A percentile compares a stretch with the other conserved stretches of the same genome.
These are phyloP conservation scores for Donacobius atricapilla DNA, from an alignment of 2,113 vertebrate genomes.

Conservation along the genomic window DNA sequence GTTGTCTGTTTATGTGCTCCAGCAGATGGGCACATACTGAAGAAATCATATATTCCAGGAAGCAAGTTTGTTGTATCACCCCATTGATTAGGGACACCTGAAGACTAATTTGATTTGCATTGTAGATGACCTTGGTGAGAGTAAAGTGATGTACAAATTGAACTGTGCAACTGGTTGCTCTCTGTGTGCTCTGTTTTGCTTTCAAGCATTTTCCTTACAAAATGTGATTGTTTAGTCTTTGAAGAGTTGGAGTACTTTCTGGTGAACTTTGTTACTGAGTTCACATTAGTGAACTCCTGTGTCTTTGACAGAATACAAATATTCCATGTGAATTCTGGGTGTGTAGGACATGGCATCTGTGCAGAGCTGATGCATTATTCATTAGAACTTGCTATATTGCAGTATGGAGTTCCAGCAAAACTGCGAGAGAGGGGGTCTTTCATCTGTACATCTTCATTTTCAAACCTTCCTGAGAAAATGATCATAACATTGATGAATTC, in stretches of 20 bases:
- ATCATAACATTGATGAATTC: not conserved
- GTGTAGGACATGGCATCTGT: not conserved
- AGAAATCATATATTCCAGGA: slow-evolving; percentile 5
- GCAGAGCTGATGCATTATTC: not conserved
- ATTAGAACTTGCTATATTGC: not conserved
- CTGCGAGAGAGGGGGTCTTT: not conserved
- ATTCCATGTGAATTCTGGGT: not conserved
- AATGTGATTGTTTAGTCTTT: not conserved
- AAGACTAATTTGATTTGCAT: slow-evolving; percentile 14
- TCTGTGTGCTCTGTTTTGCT: not conserved
- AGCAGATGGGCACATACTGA: not conserved
- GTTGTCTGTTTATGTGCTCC: not conserved
- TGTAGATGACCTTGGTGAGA: not conserved
- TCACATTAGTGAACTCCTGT: not conserved
- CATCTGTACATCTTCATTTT: not conserved
- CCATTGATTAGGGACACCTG: not conserved
- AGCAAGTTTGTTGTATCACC: not conserved
- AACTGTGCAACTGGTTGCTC: not conserved
- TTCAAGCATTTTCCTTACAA: not conserved
- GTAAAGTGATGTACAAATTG: not conserved
- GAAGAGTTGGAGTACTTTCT: not conserved
- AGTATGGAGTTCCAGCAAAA: not conserved
- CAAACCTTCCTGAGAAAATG: not conserved
- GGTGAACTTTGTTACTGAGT: not conserved
- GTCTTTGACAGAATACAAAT: not conserved